Conservation (phyloP, 92 coral and sea anemone genomes). For the Phymanthus crucifer region DNA sequence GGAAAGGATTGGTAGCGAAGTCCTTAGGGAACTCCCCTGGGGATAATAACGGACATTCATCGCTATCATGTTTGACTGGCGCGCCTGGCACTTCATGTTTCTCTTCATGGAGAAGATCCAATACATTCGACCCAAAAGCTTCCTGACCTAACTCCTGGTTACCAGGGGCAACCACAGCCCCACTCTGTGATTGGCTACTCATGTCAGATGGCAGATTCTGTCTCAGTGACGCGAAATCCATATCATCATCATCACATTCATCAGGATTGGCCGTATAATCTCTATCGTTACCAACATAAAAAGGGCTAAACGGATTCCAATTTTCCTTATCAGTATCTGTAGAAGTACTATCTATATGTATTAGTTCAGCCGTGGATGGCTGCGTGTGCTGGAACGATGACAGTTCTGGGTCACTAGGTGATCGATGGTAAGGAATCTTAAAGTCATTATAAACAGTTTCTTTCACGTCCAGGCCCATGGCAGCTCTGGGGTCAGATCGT, state of each 20-base stretch:
- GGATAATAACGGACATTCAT: slow-evolving; percentile 17
- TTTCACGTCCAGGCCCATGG: slow-evolving; percentile 32
- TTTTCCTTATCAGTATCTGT: slow-evolving; percentile 52
- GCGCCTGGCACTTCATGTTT: slow-evolving; percentile 13
- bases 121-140: not conserved
- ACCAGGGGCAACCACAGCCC: not conserved
- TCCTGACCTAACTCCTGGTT: slow-evolving; percentile 6
- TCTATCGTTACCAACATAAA: slow-evolving; percentile 58
- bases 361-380: slow-evolving; percentile 49
- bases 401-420: slow-evolving; percentile 85
- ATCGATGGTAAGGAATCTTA: slow-evolving; percentile 50
- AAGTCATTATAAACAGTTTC: slow-evolving; percentile 1
- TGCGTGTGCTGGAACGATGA: slow-evolving; percentile 36
- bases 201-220: slow-evolving; percentile 16
- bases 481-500: slow-evolving; percentile 76
- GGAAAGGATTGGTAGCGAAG: slow-evolving; percentile 26
- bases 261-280: slow-evolving; percentile 33
- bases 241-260: slow-evolving; percentile 46
- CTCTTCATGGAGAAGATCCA: slow-evolving; percentile 24
- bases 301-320: slow-evolving; percentile 90
- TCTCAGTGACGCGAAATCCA: slow-evolving; percentile 78
- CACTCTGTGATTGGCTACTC: not conserved
- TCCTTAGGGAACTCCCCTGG: slow-evolving; percentile 22
- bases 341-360: slow-evolving; percentile 46
- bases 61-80: not conserved